A percentile compares a stretch with the other conserved stretches of the same genome.
phyloP scores from a whole-genome alignment of 2,113 vertebrate genomes.

The Vireo altiloquus region DNA sequence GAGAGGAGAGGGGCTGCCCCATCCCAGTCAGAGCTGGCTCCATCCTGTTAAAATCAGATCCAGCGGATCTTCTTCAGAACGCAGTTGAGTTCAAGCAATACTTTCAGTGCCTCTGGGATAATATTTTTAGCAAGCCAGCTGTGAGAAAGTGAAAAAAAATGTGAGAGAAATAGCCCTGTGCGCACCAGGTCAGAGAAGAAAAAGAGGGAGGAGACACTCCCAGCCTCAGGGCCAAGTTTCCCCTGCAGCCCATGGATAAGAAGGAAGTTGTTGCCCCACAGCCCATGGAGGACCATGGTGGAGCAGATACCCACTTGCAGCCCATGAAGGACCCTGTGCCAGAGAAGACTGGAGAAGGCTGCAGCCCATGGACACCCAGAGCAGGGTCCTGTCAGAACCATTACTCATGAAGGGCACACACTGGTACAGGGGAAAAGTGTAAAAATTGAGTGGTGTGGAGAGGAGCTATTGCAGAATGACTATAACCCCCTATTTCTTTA shows the following conservation, averaged over 20 bases:
- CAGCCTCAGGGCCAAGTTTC: background rate
- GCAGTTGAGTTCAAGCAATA: background rate
- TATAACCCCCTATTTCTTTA: background rate
- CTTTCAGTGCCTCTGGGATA: background rate
- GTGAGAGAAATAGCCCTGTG: background rate
- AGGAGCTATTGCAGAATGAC: background rate
- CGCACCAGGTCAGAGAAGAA: background rate
- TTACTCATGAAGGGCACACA: background rate
- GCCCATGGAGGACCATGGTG: background rate
- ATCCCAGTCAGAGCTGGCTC: background rate
- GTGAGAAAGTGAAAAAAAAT: background rate
- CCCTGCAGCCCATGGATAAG: background rate
- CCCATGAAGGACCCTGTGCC: fast-evolving
- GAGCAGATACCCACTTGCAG: background rate
- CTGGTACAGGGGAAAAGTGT: background rate
- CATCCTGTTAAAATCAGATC: background rate
- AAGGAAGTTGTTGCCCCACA: fast-evolving
- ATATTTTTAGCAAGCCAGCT: background rate
- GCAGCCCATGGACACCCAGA: background rate
- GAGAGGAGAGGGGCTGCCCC: background rate
- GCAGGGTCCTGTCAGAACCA: background rate
- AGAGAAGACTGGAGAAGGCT: background rate
- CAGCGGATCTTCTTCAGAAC: background rate
- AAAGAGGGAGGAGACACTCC: background rate
- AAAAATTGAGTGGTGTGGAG: background rate